Conservation (phyloP, 2,888 invertebrate genomes). For the Oscheius sp. region DNA sequence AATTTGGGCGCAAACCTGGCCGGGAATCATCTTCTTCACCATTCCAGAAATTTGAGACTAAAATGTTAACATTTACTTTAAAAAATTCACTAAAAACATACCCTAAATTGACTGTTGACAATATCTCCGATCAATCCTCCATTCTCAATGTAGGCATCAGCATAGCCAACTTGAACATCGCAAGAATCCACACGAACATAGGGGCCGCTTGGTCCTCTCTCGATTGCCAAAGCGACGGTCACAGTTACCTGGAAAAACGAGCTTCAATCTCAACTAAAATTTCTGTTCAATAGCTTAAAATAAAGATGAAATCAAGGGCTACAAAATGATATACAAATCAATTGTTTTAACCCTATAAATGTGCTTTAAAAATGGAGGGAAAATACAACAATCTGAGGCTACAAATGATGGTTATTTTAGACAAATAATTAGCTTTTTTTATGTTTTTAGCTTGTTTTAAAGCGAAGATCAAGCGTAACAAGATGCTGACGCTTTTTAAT, state of each 20-base stretch:
- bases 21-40: conserved; percentile 58
- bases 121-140: conserved; percentile 67
- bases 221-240: conserved; percentile 53
- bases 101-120: conserved; percentile 66
- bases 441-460: no score
- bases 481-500: no score
- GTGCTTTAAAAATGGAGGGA: no score
- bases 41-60: conserved; percentile 54
- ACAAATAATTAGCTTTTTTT: no score
- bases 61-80: conserved; percentile 18
- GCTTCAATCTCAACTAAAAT: no score
- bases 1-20: conserved; percentile 61
- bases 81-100: conserved; percentile 27
- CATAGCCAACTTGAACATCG: conserved; percentile 58
- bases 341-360: no score
- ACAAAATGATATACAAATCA: no score
- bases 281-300: no score
- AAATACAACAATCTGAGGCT: no score
- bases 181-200: conserved; percentile 56
- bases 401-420: no score
- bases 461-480: no score
- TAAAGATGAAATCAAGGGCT: no score
- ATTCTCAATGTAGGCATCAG: conserved; percentile 67
- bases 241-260: conserved; percentile 36
- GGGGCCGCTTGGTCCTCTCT: conserved; percentile 50